Percentiles rank a stretch among this genome's conserved stretches.
phyloP scores from a whole-genome alignment of 2,113 vertebrate genomes.

The Dromaius novaehollandiae region DNA sequence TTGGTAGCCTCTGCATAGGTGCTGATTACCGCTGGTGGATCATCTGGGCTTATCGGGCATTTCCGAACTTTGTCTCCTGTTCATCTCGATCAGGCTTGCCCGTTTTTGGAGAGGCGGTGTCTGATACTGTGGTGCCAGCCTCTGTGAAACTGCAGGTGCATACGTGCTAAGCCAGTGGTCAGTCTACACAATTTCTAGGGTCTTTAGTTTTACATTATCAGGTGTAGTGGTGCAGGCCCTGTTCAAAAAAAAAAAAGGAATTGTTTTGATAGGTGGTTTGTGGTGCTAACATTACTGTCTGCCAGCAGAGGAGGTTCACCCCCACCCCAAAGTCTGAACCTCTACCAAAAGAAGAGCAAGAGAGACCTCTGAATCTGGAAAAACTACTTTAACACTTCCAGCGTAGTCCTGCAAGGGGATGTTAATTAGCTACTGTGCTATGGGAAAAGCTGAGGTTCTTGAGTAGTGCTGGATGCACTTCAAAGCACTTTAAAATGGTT shows the following conservation, averaged over 20 bases:
- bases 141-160: accelerated
- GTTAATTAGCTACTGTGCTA: background rate
- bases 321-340: background rate
- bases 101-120: too few species aligned
- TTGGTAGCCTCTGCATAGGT: accelerated
- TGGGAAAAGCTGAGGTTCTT: background rate
- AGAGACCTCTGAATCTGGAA: background rate
- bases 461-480: background rate
- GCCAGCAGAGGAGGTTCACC: background rate
- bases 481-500: background rate
- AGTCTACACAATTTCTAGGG: too few species aligned
- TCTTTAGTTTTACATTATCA: accelerated
- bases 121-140: background rate
- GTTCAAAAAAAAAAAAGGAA: too few species aligned
- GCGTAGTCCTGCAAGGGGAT: background rate
- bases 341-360: background rate
- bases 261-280: background rate
- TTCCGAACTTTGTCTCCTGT: accelerated
- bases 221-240: background rate
- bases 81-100: accelerated
- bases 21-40: accelerated
- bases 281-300: background rate
- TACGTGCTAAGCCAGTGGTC: accelerated
- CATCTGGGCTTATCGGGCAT: accelerated
- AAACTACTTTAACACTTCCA: background rate